phyloP scores from a whole-genome alignment of 1,140 invertebrate genomes.

The Oncopodura yosiiana region DNA sequence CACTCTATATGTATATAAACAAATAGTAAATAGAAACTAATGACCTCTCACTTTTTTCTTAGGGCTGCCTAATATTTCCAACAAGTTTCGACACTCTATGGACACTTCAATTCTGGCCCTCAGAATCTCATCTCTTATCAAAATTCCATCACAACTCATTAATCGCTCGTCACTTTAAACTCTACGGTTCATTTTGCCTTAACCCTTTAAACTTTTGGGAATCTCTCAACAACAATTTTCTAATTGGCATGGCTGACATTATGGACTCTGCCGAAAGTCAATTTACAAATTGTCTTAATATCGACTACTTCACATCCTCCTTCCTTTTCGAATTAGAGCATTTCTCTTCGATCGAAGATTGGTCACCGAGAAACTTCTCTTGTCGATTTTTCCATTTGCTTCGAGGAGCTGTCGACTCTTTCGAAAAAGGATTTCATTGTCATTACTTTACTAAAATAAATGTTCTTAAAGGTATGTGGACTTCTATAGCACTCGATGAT shows the following conservation, averaged over 20 bases:
- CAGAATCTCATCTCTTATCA: conserved; percentile 25
- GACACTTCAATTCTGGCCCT: conserved; percentile 31
- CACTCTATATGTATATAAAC: not conserved
- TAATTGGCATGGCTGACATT: conserved; percentile 24
- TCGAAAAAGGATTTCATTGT: conserved; percentile 30
- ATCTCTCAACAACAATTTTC: conserved; percentile 19
- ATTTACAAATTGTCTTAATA: not conserved
- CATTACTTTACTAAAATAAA: conserved; percentile 34
- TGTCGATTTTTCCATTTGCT: conserved; percentile 21
- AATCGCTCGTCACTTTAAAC: conserved; percentile 23
- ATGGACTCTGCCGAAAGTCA: not conserved
- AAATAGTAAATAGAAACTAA: too few species aligned
- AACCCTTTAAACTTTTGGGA: conserved; percentile 28
- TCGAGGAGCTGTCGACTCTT: conserved; percentile 14
- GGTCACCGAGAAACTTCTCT: conserved; percentile 25
- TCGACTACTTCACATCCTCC: conserved; percentile 20
- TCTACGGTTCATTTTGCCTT: conserved; percentile 23
- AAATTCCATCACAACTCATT: conserved; percentile 27
- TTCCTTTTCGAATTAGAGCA: conserved; percentile 31
- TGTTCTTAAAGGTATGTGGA: conserved; percentile 23
- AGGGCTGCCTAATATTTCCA: conserved; percentile 27
- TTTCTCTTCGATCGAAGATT: conserved; percentile 25
- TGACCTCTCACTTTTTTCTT: not conserved
- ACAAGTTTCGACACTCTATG: conserved; percentile 31
- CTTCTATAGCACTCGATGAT: too few species aligned